Evolutionary conservation across 2,888 invertebrate species (phyloP), one percentile per base, ranked within the genome.

Genomic region (Rosalia funebris): DNA sequence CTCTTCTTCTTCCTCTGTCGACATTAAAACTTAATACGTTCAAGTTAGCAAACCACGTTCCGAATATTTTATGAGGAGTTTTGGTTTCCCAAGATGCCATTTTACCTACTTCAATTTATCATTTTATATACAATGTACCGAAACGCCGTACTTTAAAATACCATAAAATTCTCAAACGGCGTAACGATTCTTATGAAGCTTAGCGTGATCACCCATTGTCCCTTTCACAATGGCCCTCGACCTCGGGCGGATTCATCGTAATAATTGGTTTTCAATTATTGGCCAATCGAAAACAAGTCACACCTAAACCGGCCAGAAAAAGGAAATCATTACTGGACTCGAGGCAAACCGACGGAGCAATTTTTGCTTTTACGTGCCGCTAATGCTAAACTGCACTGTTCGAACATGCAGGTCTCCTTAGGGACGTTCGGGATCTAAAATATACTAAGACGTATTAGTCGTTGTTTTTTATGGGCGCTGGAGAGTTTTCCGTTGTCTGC

Each of bases 361-460:
- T 75, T 75, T 75, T 75, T 72, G 65, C 65, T 55, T 60, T 70
- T 75, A 75, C 75, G 75, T 74, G 75, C 70, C 58, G 60, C 64
- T 67, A 71, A 75, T 75, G 68, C 65, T 65, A 63, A 73, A 71
- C 57, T 48, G 54, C 46, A 48, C 59, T 50, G 58, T 60, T 57
- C 61, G 56, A 54, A 31, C 56, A 62, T 58, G 59, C 62, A 65
- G 56, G 66, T 60, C 66, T 68, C 71, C 70, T 72, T 58, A 36
- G 68, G 68, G 68, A 66, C 61, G 66, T 60, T 63, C 65, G 45
- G 47, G 52, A 54, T 55, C 47, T 50, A 55, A 65, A 63, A 59
- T 54, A 60, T 58, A 31, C 56, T 52, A 53, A 37, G 57, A 44
- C 55, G 57, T 45, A 50, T 59, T 20, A 25, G 54, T 53, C 63